phyloP scores from a whole-genome alignment of 1,140 invertebrate species.

The Gonatopus flavifemur region DNA sequence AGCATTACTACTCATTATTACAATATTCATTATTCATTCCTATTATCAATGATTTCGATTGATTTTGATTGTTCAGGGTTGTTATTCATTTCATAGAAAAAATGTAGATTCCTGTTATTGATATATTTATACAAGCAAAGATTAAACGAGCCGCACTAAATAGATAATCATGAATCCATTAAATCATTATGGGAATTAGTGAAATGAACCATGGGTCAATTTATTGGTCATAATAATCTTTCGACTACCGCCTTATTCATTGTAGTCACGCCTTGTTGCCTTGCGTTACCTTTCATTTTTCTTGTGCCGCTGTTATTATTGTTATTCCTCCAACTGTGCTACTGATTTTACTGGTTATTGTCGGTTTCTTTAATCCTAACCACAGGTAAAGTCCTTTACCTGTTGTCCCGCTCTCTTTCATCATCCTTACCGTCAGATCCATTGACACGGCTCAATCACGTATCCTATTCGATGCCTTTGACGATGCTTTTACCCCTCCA shows the following conservation, averaged over 20 bases:
- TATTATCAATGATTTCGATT: conserved; percentile 12
- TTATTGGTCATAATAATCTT: conserved; percentile 59
- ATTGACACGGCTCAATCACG: conserved; percentile 20
- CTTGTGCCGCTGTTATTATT: conserved; percentile 29
- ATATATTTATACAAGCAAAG: no score
- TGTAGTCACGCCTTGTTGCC: conserved; percentile 38
- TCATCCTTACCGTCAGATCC: conserved; percentile 40
- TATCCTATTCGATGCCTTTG: no score
- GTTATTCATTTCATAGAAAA: conserved; percentile 2
- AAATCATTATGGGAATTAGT: conserved; percentile 58
- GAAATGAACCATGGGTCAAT: conserved; percentile 56
- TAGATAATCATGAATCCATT: conserved; percentile 59
- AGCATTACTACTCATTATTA: conserved; percentile 13
- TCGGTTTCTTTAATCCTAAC: conserved; percentile 43
- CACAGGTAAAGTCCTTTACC: conserved; percentile 32
- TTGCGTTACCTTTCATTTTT: conserved; percentile 8
- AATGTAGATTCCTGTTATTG: no score
- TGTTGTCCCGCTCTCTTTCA: conserved; percentile 47
- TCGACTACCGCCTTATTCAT: conserved; percentile 41
- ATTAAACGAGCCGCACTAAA: conserved; percentile 54
- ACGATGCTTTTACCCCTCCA: no score
- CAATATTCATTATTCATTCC: not conserved
- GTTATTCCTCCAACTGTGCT: not conserved
- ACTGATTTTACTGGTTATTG: conserved; percentile 22
- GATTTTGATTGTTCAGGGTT: not conserved